Percentiles rank a stretch among this genome's conserved stretches.
Conservation (phyloP, 2,888 invertebrate species). For the Andrena flavipes region DNA sequence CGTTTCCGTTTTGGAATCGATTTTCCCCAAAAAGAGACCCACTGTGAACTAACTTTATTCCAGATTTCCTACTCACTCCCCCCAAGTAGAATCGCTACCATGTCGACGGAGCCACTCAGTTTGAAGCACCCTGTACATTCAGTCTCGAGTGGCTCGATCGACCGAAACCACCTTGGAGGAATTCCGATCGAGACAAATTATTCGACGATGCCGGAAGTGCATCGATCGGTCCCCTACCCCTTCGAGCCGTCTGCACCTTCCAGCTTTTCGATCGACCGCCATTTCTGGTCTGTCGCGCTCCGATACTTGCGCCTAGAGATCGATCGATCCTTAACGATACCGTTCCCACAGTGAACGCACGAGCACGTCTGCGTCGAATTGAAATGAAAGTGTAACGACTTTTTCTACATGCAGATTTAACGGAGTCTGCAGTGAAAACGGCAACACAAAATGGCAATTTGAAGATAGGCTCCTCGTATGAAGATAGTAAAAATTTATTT, state of each 20-base stretch:
- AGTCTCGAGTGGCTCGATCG: constrained; percentile 53
- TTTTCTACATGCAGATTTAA: not conserved
- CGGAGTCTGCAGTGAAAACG: too few species aligned
- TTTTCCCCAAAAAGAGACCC: too few species aligned
- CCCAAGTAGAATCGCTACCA: too few species aligned
- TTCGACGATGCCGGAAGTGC: constrained; percentile 41
- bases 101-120: too few species aligned
- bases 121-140: not conserved
- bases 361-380: not conserved
- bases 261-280: not conserved
- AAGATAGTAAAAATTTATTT: too few species aligned
- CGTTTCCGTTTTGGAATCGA: too few species aligned
- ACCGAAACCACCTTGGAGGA: constrained; percentile 58
- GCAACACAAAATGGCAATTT: too few species aligned
- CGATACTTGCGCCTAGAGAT: not conserved
- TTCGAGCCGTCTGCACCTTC: not conserved
- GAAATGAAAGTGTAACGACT: not conserved
- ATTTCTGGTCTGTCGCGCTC: constrained; percentile 12
- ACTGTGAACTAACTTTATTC: too few species aligned
- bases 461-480: too few species aligned
- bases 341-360: not conserved
- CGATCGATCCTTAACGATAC: not conserved
- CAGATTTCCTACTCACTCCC: too few species aligned
- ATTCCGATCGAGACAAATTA: constrained; percentile 45
- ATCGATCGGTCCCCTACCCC: not conserved